Base-by-base conservation (phyloP, 2,888 invertebrate genomes). In the Monoplex corrugatus region DNA sequence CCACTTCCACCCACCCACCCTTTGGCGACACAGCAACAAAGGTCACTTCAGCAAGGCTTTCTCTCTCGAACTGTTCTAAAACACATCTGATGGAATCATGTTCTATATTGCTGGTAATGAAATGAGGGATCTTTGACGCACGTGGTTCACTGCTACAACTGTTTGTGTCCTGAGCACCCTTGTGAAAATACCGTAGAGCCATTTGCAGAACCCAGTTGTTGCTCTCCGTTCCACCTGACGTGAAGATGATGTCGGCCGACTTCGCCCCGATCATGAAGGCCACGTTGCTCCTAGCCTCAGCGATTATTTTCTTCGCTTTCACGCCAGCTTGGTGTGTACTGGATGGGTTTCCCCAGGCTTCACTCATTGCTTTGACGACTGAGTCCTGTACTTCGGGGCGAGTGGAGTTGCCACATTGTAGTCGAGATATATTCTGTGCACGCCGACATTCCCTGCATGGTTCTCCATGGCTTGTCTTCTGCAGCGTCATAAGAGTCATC, bases 141-240 rank as follows among this genome's bases (percentile, higher is more conserved):
- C 87, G 72, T 28, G 90, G 89, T 80, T 89, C 88, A 85, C 92
- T 38, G 32, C 63, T 85, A 23, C 82, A 78, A 82, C 86, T 45
- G 38, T 43, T 87, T n/a, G 50, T 35, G 8, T 72, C 10, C 45
- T 63, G 43, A 45, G 38, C 57, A 38, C n/a, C n/a, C n/a, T n/a
- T n/a, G n/a, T 92, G 88, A 91, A 95, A 96, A 91, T 95, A 93
- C 82, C 95, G 92, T 0, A 97, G 92, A 3, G 95, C 95, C 72
- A 96, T 96, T 32, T 96, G 94, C 32, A 97, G 95, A 0, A 96
- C 96, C 96, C 96, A 95, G 94, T 97, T 97, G 93, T 97, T 97
- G 1, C 96, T 95, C 95, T 97, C 97, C n/a, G 97, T 97, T 86
- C 97, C 97, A 72, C 97, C 97, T 88, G 97, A 97, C 75, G 97